Evolutionary conservation across 2,888 invertebrate genomes (phyloP).

Genomic region (Apamea sordens): DNA sequence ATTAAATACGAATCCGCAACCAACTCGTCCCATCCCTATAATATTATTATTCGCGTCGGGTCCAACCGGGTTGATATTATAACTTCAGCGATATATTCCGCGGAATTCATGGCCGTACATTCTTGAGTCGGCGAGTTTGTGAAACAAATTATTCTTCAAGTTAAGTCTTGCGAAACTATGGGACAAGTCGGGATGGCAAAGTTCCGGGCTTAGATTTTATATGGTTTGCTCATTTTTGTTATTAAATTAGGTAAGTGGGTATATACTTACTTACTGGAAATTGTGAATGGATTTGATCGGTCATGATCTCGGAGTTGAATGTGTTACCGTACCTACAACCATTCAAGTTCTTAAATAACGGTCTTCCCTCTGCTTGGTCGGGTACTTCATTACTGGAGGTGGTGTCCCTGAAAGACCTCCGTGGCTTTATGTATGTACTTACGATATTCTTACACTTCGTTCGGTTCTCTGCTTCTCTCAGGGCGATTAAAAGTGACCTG

Average conservation of each 20-base stretch:
- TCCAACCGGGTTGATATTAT: conserved; percentile 69
- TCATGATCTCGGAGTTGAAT: background rate
- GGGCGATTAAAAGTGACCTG: too few relatives aligned
- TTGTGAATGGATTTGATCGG: background rate
- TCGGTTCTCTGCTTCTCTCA: too few relatives aligned
- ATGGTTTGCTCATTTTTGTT: conserved; percentile 32
- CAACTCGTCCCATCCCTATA: conserved; percentile 37
- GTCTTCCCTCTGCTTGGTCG: background rate
- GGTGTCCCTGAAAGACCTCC: background rate
- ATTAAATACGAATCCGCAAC: conserved; percentile 3
- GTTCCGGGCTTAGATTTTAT: conserved; percentile 51
- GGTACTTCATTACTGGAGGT: background rate
- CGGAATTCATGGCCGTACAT: conserved; percentile 67
- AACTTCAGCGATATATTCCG: conserved; percentile 74
- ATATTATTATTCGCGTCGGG: conserved; percentile 70
- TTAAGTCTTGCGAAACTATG: conserved; percentile 55
- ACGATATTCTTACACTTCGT: too few relatives aligned
- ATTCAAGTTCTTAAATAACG: background rate
- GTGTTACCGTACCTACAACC: background rate
- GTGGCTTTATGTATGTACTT: too few relatives aligned
- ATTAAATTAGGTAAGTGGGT: conserved; percentile 14
- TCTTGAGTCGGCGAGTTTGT: conserved; percentile 64
- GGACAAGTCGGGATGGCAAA: conserved; percentile 48
- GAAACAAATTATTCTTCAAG: conserved; percentile 72
- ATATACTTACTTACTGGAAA: background rate